phyloP scores from a whole-genome alignment of 2,888 invertebrate species.

The Ormyrus pomaceus region DNA sequence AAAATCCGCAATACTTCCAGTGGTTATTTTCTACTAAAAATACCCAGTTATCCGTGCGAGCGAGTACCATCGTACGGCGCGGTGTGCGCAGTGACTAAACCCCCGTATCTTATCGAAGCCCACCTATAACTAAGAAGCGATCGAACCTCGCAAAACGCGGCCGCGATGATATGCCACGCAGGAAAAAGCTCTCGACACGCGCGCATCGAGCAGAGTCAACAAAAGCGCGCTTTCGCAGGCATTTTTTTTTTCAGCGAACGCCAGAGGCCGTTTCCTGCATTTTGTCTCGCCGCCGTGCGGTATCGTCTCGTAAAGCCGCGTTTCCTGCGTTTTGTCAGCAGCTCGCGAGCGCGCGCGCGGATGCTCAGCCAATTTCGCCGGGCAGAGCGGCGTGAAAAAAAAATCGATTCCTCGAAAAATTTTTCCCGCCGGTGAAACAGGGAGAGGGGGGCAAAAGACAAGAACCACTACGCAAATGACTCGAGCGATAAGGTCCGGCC shows the following conservation, averaged over 20 bases:
- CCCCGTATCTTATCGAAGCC: too few relatives aligned
- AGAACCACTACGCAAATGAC: conserved; percentile 16
- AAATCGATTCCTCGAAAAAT: conserved; percentile 50
- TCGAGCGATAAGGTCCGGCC: conserved; percentile 19
- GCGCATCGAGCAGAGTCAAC: too few relatives aligned
- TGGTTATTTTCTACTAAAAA: too few relatives aligned
- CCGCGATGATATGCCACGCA: too few relatives aligned
- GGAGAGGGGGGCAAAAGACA: neutral
- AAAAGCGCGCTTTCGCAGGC: too few relatives aligned
- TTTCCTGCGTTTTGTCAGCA: conserved; percentile 44
- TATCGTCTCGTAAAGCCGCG: conserved; percentile 31
- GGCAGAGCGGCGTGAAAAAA: conserved; percentile 21
- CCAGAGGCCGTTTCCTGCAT: conserved; percentile 15
- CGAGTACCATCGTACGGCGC: too few relatives aligned
- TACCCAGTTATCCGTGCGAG: too few relatives aligned
- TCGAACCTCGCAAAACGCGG: too few relatives aligned
- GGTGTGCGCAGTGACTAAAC: too few relatives aligned
- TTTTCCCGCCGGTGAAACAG: neutral
- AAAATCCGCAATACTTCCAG: too few relatives aligned
- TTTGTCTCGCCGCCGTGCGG: conserved; percentile 29
- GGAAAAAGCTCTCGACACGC: too few relatives aligned
- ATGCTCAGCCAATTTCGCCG: conserved; percentile 30
- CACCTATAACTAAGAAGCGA: too few relatives aligned
- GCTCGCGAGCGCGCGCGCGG: neutral
- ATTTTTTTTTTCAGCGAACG: neutral